These are phyloP conservation scores for Danio albolineatus DNA, from an alignment of 2,797 vertebrate genomes.

Conservation along the genomic window DNA sequence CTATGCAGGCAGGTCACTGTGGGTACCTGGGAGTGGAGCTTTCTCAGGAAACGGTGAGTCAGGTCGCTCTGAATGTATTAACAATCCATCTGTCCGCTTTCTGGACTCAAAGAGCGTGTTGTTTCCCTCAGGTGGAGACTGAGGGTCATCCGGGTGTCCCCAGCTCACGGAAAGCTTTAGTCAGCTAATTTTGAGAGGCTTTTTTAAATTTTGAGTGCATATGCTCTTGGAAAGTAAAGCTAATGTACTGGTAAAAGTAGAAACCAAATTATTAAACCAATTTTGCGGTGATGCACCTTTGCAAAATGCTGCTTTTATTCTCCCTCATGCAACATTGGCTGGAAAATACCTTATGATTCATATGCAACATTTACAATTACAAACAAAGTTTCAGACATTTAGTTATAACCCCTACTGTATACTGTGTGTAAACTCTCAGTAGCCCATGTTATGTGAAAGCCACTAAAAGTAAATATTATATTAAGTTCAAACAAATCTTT, in stretches of 20 bases:
- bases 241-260: background rate
- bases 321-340: background rate
- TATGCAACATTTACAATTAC: background rate
- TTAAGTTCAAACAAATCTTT: background rate
- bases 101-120: conserved; percentile 39
- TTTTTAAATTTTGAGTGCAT: background rate
- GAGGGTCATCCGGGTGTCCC: conserved; percentile 45
- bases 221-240: conserved; percentile 7
- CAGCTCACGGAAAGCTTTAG: conserved; percentile 45
- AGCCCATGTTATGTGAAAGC: background rate
- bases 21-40: conserved; percentile 45
- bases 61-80: conserved; percentile 32
- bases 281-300: conserved; percentile 3
- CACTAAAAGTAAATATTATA: background rate
- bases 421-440: background rate
- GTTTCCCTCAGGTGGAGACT: conserved; percentile 27
- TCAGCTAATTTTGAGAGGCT: conserved; percentile 37
- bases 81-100: conserved; percentile 27
- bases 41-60: conserved; percentile 49
- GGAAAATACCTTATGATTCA: background rate
- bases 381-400: background rate
- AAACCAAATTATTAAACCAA: conserved; percentile 7
- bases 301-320: conserved; percentile 6
- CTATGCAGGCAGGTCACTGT: conserved; percentile 40
- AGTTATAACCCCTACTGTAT: background rate